Conservation (phyloP, 2,797 vertebrate species). For the Pseudochaenichthys georgianus region DNA sequence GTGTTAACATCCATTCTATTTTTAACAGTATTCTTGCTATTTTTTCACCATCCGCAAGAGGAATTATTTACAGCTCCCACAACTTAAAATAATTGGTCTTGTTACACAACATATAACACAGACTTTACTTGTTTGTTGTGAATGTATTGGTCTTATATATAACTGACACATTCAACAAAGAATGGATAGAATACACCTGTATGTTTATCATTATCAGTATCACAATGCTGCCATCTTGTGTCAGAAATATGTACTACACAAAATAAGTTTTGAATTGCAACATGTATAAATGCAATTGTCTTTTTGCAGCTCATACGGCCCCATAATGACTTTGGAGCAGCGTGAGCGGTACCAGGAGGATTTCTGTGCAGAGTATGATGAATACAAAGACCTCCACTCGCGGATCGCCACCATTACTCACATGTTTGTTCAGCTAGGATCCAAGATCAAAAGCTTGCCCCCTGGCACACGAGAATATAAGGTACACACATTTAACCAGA, state of each 20-base stretch:
- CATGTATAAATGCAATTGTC: background rate
- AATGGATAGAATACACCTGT: background rate
- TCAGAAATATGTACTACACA: slow-evolving; percentile 29
- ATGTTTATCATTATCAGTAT: background rate
- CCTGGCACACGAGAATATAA: slow-evolving; percentile 87
- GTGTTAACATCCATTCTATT: background rate
- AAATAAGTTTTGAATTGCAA: too few relatives aligned
- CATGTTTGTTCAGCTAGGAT: slow-evolving; percentile 88
- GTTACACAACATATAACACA: background rate
- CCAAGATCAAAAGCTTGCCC: slow-evolving; percentile 86
- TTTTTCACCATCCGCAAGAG: background rate
- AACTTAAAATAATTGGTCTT: background rate
- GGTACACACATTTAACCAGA: slow-evolving; percentile 59
- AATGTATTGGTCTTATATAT: background rate
- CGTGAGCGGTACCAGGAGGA: slow-evolving; percentile 86
- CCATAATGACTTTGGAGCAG: slow-evolving; percentile 84
- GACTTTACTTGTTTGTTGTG: background rate
- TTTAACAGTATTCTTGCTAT: background rate
- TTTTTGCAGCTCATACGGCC: slow-evolving; percentile 78
- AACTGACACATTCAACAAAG: background rate
- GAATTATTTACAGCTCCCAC: background rate
- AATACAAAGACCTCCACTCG: slow-evolving; percentile 87
- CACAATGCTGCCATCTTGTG: slow-evolving; percentile 67
- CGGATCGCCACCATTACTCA: slow-evolving; percentile 85
- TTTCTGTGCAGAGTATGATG: slow-evolving; percentile 88